Evolutionary conservation across 2,797 vertebrate genomes (phyloP).

Genomic region (Hybognathus amarus): DNA sequence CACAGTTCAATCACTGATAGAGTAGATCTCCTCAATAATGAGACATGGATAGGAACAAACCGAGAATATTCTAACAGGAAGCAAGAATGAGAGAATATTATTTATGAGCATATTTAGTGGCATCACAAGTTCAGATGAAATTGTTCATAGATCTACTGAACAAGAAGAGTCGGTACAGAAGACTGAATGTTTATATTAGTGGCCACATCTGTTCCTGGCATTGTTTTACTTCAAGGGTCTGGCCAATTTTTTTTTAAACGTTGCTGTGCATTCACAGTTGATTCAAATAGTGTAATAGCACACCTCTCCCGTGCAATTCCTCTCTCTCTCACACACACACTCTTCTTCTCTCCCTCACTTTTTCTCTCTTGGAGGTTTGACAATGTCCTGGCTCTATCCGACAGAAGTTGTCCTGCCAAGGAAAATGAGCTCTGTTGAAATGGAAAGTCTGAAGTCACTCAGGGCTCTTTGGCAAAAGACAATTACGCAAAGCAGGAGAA

Average conservation of each 20-base stretch:
- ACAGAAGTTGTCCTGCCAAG: constrained; percentile 59
- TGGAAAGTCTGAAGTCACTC: constrained; percentile 67
- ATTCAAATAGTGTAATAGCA: constrained; percentile 55
- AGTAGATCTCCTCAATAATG: not conserved
- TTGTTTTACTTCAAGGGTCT: constrained; percentile 35
- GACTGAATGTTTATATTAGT: constrained; percentile 41
- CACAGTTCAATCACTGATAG: not conserved
- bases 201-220: constrained; percentile 50
- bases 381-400: constrained; percentile 62
- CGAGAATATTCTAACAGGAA: not conserved
- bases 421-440: constrained; percentile 64
- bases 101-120: constrained; percentile 25
- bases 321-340: constrained; percentile 22
- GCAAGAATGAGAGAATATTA: not conserved
- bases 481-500: constrained; percentile 63
- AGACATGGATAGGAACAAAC: not conserved
- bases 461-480: constrained; percentile 57
- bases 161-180: constrained; percentile 3
- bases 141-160: constrained; percentile 34
- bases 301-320: constrained; percentile 46
- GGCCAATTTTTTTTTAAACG: constrained; percentile 42
- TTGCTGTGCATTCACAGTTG: constrained; percentile 38
- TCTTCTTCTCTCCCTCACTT: constrained; percentile 41
- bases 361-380: constrained; percentile 55
- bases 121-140: constrained; percentile 1